Conservation (phyloP, 2,888 invertebrate genomes). For the Microdon myrmicae region DNA sequence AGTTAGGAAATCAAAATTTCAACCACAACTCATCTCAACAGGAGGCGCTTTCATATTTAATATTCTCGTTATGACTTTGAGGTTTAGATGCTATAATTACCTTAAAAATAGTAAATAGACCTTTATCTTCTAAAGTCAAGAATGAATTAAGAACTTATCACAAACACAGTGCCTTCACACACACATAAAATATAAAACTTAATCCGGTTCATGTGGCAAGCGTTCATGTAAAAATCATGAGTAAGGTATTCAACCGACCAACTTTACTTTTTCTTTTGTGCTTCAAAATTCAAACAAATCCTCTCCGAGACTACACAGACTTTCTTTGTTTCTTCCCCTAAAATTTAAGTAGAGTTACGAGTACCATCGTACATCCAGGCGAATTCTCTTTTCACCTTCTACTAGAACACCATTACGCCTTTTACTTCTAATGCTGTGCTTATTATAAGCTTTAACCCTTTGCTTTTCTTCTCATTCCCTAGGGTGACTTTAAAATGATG, state of each 20-base stretch:
- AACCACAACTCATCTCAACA: no score
- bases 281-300: slow-evolving; percentile 42
- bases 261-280: slow-evolving; percentile 21
- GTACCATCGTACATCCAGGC: slow-evolving; percentile 23
- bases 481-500: slow-evolving; percentile 36
- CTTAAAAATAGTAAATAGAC: no score
- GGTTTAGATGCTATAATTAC: no score
- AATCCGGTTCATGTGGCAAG: no score
- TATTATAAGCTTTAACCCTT: slow-evolving; percentile 35
- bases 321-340: slow-evolving; percentile 37
- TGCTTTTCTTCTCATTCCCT: slow-evolving; percentile 21
- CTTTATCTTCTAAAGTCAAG: no score
- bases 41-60: no score
- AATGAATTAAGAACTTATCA: no score
- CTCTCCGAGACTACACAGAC: slow-evolving; percentile 27
- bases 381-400: slow-evolving; percentile 3
- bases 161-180: no score
- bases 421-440: slow-evolving; percentile 10
- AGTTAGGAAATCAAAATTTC: no score
- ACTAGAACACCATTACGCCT: slow-evolving; percentile 8
- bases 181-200: no score
- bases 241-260: slow-evolving; percentile 27
- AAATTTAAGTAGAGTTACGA: slow-evolving; percentile 40
- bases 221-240: no score
- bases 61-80: no score